Conservation (phyloP, 2,888 invertebrate species). For the Monoplex corrugatus region DNA sequence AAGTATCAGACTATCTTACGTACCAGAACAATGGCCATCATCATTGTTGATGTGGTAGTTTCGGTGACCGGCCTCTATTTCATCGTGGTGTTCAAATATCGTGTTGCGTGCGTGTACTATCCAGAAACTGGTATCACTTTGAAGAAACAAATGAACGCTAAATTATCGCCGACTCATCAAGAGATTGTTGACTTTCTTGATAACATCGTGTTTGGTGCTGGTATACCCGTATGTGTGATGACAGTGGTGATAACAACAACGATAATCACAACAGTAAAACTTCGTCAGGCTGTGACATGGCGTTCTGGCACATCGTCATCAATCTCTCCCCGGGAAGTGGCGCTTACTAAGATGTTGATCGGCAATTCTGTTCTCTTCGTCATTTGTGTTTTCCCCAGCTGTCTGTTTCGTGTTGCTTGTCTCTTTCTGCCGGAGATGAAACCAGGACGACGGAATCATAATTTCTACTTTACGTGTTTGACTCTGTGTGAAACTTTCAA, state of each 20-base stretch:
- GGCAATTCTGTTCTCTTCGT: background rate
- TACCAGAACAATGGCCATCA: constrained; percentile 2
- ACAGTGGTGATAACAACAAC: background rate
- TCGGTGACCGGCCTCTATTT: background rate
- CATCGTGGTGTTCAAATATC: constrained; percentile 1
- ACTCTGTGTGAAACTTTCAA: background rate
- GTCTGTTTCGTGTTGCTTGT: background rate
- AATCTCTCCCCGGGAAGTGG: background rate
- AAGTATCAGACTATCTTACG: constrained; percentile 8
- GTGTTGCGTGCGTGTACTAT: background rate
- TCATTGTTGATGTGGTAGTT: background rate
- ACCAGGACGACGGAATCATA: background rate
- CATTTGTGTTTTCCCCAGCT: background rate
- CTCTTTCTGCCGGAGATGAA: background rate
- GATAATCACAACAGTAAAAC: background rate
- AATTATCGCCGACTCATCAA: no score
- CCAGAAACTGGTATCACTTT: background rate
- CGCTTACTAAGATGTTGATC: background rate
- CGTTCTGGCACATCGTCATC: background rate
- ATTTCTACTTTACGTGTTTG: background rate
- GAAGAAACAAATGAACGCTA: no score
- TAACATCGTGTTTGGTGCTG: background rate
- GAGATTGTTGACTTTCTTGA: no score
- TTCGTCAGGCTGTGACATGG: constrained; percentile 28
- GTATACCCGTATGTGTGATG: background rate